Base-by-base conservation (phyloP, 2,113 vertebrate genomes). In the Dipodomys spectabilis region DNA sequence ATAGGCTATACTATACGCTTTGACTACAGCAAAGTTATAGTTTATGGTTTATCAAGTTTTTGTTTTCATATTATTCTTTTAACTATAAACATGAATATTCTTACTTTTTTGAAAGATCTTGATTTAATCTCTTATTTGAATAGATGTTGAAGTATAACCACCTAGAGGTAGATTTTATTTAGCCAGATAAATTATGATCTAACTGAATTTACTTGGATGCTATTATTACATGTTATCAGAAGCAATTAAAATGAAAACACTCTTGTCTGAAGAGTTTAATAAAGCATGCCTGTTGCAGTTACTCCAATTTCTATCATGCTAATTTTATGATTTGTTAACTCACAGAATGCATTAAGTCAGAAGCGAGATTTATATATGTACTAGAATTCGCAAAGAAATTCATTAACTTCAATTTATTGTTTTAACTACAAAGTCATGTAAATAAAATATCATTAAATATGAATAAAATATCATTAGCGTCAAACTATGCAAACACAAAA, bases 291-390 rank as follows among this genome's bases (percentile, higher is more conserved):
- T 75, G 20, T 19, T 78, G 2, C 1, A 89, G 32, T 72, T 22
- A 74, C 39, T 32, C 77, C 4, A 2, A 93, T 88, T 83, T 85
- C 28, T n/a, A 25, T 82, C 45, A 68, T 5, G 9, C 77, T 91
- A 39, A 57, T 90, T 90, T 93, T 87, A 30, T 86, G 74, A 95
- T 71, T 89, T 88, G 5, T 6, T 94, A 95, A 91, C 86, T 82
- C 20, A 92, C 4, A 92, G 82, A 67, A 82, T 82, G 1, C 35
- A 89, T 57, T 91, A 89, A 86, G 30, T 79, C 7, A 91, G 92
- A 81, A 79, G 53, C 39, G 65, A 89, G 67, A 93, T 30, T 82
- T 69, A 82, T 16, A 60, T 49, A 13, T 83, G 20, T 83, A 89
- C 35, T 79, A 4, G n/a, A 79, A 74, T 20, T 1, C 57, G 71